Conservation (phyloP, 2,888 invertebrate species). For the Hypomecis atomaria region DNA sequence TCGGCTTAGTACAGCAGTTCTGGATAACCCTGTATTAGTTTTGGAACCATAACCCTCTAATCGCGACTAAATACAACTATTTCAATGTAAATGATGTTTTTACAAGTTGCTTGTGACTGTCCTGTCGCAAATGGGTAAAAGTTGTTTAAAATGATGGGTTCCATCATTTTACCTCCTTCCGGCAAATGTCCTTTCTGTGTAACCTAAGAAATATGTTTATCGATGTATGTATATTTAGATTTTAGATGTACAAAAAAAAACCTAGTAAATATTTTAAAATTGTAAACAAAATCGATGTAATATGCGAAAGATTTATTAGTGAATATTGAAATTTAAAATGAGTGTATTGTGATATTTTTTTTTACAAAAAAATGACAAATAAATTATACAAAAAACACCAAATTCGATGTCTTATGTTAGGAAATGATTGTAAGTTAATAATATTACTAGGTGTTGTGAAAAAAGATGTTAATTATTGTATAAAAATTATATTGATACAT, state of each 20-base stretch:
- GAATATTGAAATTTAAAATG: constrained; percentile 1
- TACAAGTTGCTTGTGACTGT: too few relatives aligned
- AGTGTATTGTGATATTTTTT: constrained; percentile 27
- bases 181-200: too few relatives aligned
- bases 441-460: neutral
- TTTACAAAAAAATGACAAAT: constrained; percentile 31
- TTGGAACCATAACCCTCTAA: too few relatives aligned
- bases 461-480: neutral
- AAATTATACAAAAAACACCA: constrained; percentile 38
- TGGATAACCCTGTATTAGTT: too few relatives aligned
- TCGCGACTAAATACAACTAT: too few relatives aligned
- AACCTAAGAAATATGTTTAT: neutral
- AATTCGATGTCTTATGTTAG: constrained; percentile 39
- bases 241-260: neutral
- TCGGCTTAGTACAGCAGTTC: too few relatives aligned
- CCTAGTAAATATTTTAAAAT: neutral
- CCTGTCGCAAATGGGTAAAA: too few relatives aligned
- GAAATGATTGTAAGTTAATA: constrained; percentile 5
- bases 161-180: too few relatives aligned
- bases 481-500: neutral
- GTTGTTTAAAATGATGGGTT: too few relatives aligned
- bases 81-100: too few relatives aligned
- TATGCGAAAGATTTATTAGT: constrained; percentile 2
- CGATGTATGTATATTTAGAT: neutral
- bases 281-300: neutral